Conservation (phyloP, 2,888 invertebrate genomes). For the Diabrotica balteata region DNA sequence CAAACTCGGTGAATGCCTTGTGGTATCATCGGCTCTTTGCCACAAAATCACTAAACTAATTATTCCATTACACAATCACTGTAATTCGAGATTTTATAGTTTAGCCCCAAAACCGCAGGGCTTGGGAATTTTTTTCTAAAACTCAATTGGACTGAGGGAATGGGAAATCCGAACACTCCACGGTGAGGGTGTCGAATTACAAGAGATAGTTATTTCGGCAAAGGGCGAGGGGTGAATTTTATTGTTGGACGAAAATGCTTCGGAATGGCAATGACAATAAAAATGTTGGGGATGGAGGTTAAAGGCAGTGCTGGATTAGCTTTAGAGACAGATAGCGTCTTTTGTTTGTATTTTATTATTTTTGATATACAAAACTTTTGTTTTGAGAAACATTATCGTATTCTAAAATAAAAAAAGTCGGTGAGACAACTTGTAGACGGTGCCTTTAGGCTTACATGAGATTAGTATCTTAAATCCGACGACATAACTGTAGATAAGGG, state of each 20-base stretch:
- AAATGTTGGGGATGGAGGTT: conserved; percentile 6
- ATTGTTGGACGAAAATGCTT: conserved; percentile 30
- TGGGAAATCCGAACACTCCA: conserved; percentile 17
- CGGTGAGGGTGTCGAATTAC: conserved; percentile 27
- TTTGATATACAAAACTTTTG: too few relatives aligned
- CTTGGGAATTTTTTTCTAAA: conserved; percentile 30
- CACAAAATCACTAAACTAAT: conserved; percentile 31
- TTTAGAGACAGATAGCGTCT: background rate
- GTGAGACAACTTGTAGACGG: too few relatives aligned
- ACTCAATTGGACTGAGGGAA: conserved; percentile 24
- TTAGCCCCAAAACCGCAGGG: conserved; percentile 31
- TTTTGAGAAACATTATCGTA: too few relatives aligned
- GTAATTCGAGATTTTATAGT: conserved; percentile 35
- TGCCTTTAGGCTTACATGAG: too few relatives aligned
- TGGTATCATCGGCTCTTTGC: too few relatives aligned
- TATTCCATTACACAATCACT: conserved; percentile 27
- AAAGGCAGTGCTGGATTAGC: conserved; percentile 2
- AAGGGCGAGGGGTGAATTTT: conserved; percentile 24
- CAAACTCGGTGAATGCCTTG: too few relatives aligned
- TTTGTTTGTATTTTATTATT: too few relatives aligned
- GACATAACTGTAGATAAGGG: too few relatives aligned
- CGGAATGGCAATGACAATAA: conserved; percentile 20
- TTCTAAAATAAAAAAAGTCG: too few relatives aligned
- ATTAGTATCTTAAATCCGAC: too few relatives aligned
- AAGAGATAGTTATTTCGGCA: conserved; percentile 30